These are phyloP conservation scores for Cistogaster globosa DNA, from an alignment of 2,888 invertebrate genomes.

Conservation along the genomic window DNA sequence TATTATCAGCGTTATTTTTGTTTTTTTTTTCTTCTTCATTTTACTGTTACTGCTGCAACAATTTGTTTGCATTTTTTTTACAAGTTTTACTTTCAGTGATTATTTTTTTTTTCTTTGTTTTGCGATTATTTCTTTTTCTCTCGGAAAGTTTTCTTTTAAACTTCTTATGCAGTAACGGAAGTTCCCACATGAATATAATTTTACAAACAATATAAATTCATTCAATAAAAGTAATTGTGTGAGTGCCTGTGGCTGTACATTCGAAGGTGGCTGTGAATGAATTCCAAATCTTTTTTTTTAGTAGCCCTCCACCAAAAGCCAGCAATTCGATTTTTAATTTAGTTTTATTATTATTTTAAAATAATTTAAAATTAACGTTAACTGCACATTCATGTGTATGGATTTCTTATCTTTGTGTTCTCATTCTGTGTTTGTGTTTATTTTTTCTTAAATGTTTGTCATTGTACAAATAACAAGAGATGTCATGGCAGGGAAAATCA, in stretches of 20 bases:
- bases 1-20: slow-evolving; percentile 9
- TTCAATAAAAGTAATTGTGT: slow-evolving; percentile 6
- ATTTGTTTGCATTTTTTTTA: slow-evolving; percentile 61
- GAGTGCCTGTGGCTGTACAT: neutral
- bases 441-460: slow-evolving; percentile 45
- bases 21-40: slow-evolving; percentile 48
- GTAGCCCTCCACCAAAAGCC: slow-evolving; percentile 22
- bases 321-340: slow-evolving; percentile 28
- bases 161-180: slow-evolving; percentile 59
- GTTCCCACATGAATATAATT: slow-evolving; percentile 61
- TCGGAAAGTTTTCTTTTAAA: slow-evolving; percentile 40
- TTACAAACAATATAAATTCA: slow-evolving; percentile 46
- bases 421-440: slow-evolving; percentile 53
- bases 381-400: slow-evolving; percentile 18
- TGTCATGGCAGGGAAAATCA: slow-evolving; percentile 65
- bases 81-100: slow-evolving; percentile 64
- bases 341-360: slow-evolving; percentile 47
- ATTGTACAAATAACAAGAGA: slow-evolving; percentile 52
- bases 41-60: slow-evolving; percentile 57
- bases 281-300: slow-evolving; percentile 3
- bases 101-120: slow-evolving; percentile 26
- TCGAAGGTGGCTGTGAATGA: slow-evolving; percentile 32
- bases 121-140: slow-evolving; percentile 39
- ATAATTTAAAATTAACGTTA: slow-evolving; percentile 43
- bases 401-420: slow-evolving; percentile 51